Base-by-base conservation (phyloP, 1,140 invertebrate species). In the Drosophila hydei region DNA sequence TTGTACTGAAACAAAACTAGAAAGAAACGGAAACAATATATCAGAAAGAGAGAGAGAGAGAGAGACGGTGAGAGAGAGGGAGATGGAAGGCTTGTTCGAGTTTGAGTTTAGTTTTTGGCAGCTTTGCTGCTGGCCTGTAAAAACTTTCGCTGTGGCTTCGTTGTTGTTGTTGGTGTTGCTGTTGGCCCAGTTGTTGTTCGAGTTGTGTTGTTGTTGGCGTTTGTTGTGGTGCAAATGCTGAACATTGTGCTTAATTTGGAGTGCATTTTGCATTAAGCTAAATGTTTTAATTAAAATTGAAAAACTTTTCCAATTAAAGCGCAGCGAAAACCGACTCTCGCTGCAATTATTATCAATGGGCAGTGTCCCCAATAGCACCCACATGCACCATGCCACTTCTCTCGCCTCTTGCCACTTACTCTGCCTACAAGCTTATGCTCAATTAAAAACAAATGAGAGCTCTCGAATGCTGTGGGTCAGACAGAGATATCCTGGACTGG, bases 271-370 rank as follows among this genome's bases (percentile, higher is more conserved):
- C 83, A 88, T 87, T 87, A 77, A 87, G 81, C 71, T 65, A 87
- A 87, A 81, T 87, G 77, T 81, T 87, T 84, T 88, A 88, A 89
- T 88, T 89, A 88, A 89, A 89, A 89, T 77, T 75, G 84, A 72
- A 88, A 89, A 89, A 88, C 47, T 89, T 89, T 89, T 88, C 79
- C 84, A 89, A 88, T 88, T 88, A 81, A 72, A 80, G 67, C 56
- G 58, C 70, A 68, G 45, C 72, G 36, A 63, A 50, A 63, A 48
- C 33, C 25, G 16, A 51, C 62, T 51, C 8, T 52, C 14, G 54
- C 61, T 68, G 60, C 73, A 85, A 70, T 80, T 87, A 85, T 85
- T 85, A 85, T 80, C 80, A 85, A 80, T 77, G 70, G 73, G 4
- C n/a, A 19, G 7, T 30, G 12, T 11, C 43, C 11, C 7, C 38